A percentile compares a stretch with the other conserved stretches of the same genome.
phyloP scores from a whole-genome alignment of 1,140 invertebrate genomes.

The Drosophila bocqueti region DNA sequence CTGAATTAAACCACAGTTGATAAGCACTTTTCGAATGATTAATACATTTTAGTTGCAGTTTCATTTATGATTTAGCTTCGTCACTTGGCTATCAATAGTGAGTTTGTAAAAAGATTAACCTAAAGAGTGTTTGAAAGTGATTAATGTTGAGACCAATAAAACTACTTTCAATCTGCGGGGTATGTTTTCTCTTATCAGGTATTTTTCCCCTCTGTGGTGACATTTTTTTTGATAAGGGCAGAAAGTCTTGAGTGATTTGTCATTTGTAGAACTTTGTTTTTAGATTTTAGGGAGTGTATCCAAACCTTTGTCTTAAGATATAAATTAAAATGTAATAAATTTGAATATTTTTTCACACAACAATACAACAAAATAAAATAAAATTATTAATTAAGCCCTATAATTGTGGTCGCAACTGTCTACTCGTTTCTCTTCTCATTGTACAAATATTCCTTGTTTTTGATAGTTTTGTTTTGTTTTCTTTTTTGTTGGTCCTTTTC shows the following conservation, averaged over 20 bases:
- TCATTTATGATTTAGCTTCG: constrained; percentile 17
- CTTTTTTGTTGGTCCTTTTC: constrained; percentile 2
- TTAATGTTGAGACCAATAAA: constrained; percentile 8
- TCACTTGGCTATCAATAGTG: constrained; percentile 13
- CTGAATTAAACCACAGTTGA: constrained; percentile 1
- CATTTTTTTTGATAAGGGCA: constrained; percentile 16
- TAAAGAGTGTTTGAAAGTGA: constrained; percentile 12
- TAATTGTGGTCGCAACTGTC: background rate
- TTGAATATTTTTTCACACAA: background rate
- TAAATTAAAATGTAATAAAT: background rate
- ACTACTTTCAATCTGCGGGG: constrained; percentile 9
- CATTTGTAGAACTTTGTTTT: background rate
- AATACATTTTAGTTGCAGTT: constrained; percentile 3
- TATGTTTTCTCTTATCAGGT: constrained; percentile 14
- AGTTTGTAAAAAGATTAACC: background rate
- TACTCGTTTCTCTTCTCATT: background rate
- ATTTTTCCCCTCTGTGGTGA: background rate
- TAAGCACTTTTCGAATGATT: constrained; percentile 3
- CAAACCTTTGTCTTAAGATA: background rate
- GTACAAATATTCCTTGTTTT: background rate
- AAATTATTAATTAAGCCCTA: background rate
- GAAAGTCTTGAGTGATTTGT: background rate
- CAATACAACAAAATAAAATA: background rate
- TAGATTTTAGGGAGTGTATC: background rate
- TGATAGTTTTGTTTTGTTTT: constrained; percentile 6